A percentile compares a stretch with the other conserved stretches of the same genome.
Conservation (phyloP, 2,113 vertebrate species). For the Brienomyrus brachyistius region DNA sequence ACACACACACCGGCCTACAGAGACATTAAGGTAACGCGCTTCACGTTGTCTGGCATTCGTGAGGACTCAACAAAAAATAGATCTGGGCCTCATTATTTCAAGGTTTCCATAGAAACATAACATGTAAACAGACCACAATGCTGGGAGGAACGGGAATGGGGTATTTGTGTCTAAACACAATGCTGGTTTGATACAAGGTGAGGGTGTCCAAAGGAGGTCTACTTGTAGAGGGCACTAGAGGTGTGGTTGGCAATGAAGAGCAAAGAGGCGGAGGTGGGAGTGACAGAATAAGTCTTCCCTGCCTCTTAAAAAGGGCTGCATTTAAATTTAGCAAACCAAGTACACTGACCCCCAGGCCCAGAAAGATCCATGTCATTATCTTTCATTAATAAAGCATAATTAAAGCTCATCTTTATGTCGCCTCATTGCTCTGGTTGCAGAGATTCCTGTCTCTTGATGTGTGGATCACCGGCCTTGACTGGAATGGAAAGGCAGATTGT, state of each 20-base stretch:
- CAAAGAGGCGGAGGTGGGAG: not conserved
- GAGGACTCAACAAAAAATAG: not conserved
- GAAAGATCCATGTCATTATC: not conserved
- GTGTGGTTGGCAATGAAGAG: not conserved
- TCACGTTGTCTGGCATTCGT: not conserved
- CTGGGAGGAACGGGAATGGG: not conserved
- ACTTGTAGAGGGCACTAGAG: not conserved
- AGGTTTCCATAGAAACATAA: constrained; percentile 17
- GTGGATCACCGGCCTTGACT: not conserved
- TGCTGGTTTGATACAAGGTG: not conserved
- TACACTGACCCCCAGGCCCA: not conserved
- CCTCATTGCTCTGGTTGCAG: constrained; percentile 31
- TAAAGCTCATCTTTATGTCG: not conserved
- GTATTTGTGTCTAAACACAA: not conserved
- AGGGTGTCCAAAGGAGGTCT: not conserved
- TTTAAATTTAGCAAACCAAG: not conserved
- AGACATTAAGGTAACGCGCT: not conserved
- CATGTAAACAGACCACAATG: not conserved
- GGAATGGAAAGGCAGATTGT: not conserved
- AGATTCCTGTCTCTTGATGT: constrained; percentile 28
- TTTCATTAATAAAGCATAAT: constrained; percentile 54
- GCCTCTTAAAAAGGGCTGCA: not conserved
- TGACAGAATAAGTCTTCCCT: not conserved
- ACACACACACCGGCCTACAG: not conserved
- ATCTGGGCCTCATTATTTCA: not conserved